These are phyloP conservation scores for Rambutsinella grinnellia DNA, from an alignment of 2,888 invertebrate genomes.

Conservation along the genomic window DNA sequence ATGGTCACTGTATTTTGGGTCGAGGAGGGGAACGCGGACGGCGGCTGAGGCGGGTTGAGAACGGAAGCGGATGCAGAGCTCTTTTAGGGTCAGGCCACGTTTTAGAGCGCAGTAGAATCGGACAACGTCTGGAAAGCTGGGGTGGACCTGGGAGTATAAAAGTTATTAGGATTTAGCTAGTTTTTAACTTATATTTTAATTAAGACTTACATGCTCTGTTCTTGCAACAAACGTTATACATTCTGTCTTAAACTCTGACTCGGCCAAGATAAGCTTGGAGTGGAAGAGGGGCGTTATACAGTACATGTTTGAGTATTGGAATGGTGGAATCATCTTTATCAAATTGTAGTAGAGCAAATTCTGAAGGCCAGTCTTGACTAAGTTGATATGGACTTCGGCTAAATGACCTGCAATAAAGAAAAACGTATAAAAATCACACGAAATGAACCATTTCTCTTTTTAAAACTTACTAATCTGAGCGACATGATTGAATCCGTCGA, in stretches of 20 bases:
- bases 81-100: conserved; percentile 82
- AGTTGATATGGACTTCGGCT: conserved; percentile 91
- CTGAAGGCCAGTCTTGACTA: conserved; percentile 94
- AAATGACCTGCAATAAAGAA: conserved; percentile 71
- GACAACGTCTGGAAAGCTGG: conserved; percentile 79
- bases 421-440: not conserved
- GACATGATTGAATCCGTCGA: conserved; percentile 94
- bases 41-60: conserved; percentile 53
- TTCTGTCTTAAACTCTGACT: conserved; percentile 77
- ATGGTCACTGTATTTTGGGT: conserved; percentile 62
- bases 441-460: not conserved
- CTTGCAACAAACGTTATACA: conserved; percentile 81
- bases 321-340: conserved; percentile 81
- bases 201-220: conserved; percentile 74
- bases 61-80: conserved; percentile 77
- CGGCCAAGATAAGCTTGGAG: conserved; percentile 74
- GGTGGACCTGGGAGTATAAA: conserved; percentile 75
- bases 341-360: conserved; percentile 86
- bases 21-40: conserved; percentile 36
- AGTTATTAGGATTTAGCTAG: not conserved
- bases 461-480: conserved; percentile 76
- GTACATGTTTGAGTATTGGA: conserved; percentile 90
- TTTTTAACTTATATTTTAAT: not conserved
- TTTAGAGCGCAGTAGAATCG: conserved; percentile 83
- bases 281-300: conserved; percentile 78